Conservation (phyloP, 2,797 vertebrate genomes). For the Ibycter americanus region DNA sequence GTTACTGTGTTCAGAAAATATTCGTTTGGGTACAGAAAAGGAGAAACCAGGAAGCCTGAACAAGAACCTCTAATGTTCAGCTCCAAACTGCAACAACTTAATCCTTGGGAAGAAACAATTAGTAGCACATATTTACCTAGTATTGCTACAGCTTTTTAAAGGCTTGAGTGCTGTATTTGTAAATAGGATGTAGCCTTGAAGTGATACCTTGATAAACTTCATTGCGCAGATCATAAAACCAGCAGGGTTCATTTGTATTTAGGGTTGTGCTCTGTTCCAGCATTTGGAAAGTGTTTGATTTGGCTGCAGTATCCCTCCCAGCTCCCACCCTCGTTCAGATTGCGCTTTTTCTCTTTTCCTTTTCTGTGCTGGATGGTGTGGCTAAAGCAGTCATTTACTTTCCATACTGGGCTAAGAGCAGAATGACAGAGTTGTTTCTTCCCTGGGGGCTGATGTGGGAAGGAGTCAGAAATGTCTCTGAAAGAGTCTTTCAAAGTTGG, state of each 20-base stretch:
- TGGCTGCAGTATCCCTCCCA: neutral
- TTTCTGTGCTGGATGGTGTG: neutral
- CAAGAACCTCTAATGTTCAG: neutral
- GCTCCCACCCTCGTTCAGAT: constrained; percentile 5
- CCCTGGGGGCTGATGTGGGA: neutral
- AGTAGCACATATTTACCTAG: neutral
- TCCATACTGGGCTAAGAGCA: neutral
- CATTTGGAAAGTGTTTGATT: constrained; percentile 50
- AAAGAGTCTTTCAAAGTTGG: constrained; percentile 22
- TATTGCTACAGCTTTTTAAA: neutral
- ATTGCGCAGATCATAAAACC: constrained; percentile 42
- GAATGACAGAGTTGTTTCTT: constrained; percentile 21
- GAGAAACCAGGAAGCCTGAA: constrained; percentile 9
- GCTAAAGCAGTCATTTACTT: neutral
- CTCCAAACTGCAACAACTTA: neutral
- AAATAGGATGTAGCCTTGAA: constrained; percentile 12
- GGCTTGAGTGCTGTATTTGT: neutral
- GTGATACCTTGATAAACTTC: constrained; percentile 24
- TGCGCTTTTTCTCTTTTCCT: constrained; percentile 20
- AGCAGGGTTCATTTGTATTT: constrained; percentile 35
- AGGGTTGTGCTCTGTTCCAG: constrained; percentile 8
- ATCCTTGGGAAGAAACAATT: neutral
- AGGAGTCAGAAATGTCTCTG: constrained; percentile 20
- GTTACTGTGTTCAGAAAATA: constrained; percentile 38
- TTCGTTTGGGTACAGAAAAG: constrained; percentile 21